phyloP scores from a whole-genome alignment of 2,888 invertebrate species.

The Hybos culiciformis region DNA sequence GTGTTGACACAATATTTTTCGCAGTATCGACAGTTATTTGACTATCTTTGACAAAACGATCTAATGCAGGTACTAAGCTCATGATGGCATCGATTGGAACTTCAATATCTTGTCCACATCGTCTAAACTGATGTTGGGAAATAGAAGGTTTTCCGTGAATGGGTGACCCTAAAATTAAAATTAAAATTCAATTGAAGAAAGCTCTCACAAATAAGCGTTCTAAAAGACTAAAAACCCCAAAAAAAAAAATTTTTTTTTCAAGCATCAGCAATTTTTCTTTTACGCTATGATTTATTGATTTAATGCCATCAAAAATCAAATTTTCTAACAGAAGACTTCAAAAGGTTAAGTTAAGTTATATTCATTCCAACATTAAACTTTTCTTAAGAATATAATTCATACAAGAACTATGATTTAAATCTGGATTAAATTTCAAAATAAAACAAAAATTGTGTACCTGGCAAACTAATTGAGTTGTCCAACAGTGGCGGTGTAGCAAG shows the following conservation, averaged over 20 bases:
- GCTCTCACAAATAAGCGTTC: no score
- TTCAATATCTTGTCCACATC: constrained; percentile 25
- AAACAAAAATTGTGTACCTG: constrained; percentile 24
- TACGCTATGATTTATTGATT: no score
- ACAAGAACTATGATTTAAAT: no score
- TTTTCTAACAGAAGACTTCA: neutral
- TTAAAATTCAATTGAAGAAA: no score
- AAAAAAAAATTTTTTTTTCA: no score
- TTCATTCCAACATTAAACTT: no score
- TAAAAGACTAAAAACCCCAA: no score
- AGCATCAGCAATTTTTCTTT: no score
- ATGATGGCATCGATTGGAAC: constrained; percentile 38
- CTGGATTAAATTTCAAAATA: no score
- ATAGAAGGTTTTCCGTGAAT: constrained; percentile 40
- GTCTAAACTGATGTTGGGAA: constrained; percentile 8
- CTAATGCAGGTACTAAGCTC: constrained; percentile 35
- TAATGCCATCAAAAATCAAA: neutral
- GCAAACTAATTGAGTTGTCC: constrained; percentile 37
- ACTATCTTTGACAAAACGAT: constrained; percentile 36
- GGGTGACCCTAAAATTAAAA: constrained; percentile 41
- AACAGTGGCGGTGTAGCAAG: constrained; percentile 35
- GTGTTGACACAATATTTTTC: constrained; percentile 35
- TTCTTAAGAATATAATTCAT: no score
- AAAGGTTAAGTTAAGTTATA: no score
- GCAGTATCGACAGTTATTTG: constrained; percentile 34